Conservation (phyloP, 2,888 invertebrate genomes). For the Axea sp. region DNA sequence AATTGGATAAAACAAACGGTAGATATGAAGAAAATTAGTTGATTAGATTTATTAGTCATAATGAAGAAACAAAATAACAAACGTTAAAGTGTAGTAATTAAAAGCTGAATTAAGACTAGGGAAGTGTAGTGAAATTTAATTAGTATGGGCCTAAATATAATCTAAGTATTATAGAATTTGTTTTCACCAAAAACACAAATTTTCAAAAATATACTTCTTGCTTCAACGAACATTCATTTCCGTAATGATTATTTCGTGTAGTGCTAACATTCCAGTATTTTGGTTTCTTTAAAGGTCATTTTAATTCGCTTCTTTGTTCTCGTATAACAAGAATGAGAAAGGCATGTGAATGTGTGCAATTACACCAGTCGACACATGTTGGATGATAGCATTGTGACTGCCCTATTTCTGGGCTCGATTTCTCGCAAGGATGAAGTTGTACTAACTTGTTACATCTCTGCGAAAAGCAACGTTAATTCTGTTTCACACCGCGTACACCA, state of each 20-base stretch:
- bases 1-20: too few relatives aligned
- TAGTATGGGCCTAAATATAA: too few relatives aligned
- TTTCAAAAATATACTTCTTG: too few relatives aligned
- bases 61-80: too few relatives aligned
- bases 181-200: too few relatives aligned
- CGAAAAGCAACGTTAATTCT: slow-evolving; percentile 41
- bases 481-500: slow-evolving; percentile 11
- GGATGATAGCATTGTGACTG: slow-evolving; percentile 30
- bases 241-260: background rate
- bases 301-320: slow-evolving; percentile 1
- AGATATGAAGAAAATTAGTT: too few relatives aligned
- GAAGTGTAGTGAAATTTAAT: too few relatives aligned
- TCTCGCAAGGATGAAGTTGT: slow-evolving; percentile 39
- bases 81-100: too few relatives aligned
- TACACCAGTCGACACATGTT: slow-evolving; percentile 16
- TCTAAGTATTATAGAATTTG: too few relatives aligned
- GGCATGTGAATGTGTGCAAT: slow-evolving; percentile 11
- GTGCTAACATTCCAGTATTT: background rate
- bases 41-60: too few relatives aligned
- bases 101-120: too few relatives aligned
- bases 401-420: slow-evolving; percentile 40
- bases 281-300: background rate
- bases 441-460: slow-evolving; percentile 36
- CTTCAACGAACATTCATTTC: background rate
- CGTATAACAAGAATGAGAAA: background rate